A percentile compares a stretch with the other conserved stretches of the same genome.
Conservation (phyloP, 23 tunicate genomes). For the Styela clava region DNA sequence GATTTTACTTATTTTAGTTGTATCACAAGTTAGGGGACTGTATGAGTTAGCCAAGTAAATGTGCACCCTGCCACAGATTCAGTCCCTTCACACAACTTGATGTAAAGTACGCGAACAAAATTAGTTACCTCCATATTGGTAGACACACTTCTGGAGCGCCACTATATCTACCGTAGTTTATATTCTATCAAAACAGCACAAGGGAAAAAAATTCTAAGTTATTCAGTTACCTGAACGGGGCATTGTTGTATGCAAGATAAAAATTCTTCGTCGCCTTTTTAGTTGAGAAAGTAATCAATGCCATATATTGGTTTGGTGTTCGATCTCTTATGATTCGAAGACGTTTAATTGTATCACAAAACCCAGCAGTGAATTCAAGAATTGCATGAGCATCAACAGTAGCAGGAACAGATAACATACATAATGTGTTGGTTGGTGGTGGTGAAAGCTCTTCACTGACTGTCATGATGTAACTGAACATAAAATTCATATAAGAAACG, state of each 20-base stretch:
- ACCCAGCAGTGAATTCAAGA: slow-evolving; percentile 62
- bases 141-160: too few species aligned
- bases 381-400: slow-evolving; percentile 70
- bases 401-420: slow-evolving; percentile 92
- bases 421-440: slow-evolving; percentile 66
- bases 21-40: too few species aligned
- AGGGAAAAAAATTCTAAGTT: too few species aligned
- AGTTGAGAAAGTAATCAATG: slow-evolving; percentile 46
- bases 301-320: slow-evolving; percentile 96
- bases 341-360: slow-evolving; percentile 42
- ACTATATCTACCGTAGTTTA: too few species aligned
- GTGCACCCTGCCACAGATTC: too few species aligned
- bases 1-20: too few species aligned
- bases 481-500: not conserved
- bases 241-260: slow-evolving; percentile 63
- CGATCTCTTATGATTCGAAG: slow-evolving; percentile 84
- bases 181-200: too few species aligned
- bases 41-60: too few species aligned
- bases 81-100: too few species aligned
- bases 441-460: slow-evolving; percentile 37
- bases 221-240: slow-evolving; percentile 69
- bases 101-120: too few species aligned
- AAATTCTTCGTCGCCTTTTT: slow-evolving; percentile 54
- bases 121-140: too few species aligned
- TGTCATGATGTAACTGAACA: slow-evolving; percentile 43